Conservation (phyloP, 2,113 vertebrate species). For the Rallus limicola region DNA sequence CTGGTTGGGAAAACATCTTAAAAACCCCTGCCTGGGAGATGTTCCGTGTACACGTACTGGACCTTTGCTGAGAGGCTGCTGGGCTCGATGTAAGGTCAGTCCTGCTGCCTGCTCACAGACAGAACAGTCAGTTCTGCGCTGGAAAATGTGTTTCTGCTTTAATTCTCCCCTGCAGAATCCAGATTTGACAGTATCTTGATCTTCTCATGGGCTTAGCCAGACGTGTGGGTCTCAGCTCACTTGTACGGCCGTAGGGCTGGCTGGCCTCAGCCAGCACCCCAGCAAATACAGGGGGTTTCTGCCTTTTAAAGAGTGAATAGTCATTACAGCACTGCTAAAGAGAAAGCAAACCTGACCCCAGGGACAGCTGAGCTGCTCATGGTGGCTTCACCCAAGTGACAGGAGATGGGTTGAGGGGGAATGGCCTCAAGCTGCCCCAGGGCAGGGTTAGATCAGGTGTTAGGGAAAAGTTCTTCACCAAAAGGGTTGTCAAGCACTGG, state of each 20-base stretch:
- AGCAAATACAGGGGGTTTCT: neutral
- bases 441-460: too few species aligned
- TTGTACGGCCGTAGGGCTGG: neutral
- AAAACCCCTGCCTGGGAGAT: neutral
- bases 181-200: neutral
- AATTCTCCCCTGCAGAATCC: neutral
- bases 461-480: too few species aligned
- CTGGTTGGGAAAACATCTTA: slow-evolving; percentile 2
- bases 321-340: too few species aligned
- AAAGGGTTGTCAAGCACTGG: too few species aligned
- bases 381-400: too few species aligned
- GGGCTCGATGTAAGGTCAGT: neutral
- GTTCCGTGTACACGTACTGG: neutral
- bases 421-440: too few species aligned
- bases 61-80: neutral
- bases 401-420: too few species aligned
- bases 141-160: neutral
- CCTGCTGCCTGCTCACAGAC: neutral
- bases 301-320: neutral
- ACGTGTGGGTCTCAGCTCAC: neutral
- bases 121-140: slow-evolving; percentile 37
- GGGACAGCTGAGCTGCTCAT: neutral
- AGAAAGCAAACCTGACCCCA: neutral
- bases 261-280: neutral
- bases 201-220: neutral